Evolutionary conservation across 2,888 invertebrate species (phyloP).

Genomic region (Fabriciana adippe): DNA sequence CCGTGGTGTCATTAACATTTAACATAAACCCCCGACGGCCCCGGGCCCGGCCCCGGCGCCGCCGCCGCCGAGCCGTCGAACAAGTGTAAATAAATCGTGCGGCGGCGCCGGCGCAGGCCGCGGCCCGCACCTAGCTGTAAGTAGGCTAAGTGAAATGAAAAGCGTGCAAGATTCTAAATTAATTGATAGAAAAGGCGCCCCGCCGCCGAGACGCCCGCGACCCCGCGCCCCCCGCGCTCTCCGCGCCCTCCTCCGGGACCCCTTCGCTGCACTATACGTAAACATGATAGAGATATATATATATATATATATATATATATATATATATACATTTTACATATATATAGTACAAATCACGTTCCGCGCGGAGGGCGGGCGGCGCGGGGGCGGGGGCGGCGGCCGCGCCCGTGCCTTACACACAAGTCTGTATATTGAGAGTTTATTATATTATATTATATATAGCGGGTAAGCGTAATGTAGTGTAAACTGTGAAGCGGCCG

Average conservation of each 20-base stretch:
- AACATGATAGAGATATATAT: neutral
- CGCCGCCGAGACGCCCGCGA: conserved; percentile 46
- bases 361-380: conserved; percentile 36
- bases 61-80: neutral
- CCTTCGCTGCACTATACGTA: neutral
- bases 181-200: conserved; percentile 59
- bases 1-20: no score
- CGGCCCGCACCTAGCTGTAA: neutral
- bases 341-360: conserved; percentile 9
- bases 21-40: no score
- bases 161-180: conserved; percentile 78
- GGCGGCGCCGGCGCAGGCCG: neutral
- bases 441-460: conserved; percentile 18
- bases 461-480: no score
- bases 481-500: neutral
- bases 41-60: no score
- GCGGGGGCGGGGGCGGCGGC: conserved; percentile 48
- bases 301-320: no score
- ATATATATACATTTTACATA: no score
- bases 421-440: conserved; percentile 57
- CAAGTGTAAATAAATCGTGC: conserved; percentile 3
- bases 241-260: neutral
- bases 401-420: conserved; percentile 63
- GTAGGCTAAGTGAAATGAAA: conserved; percentile 50
- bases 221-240: conserved; percentile 37